Evolutionary conservation across 1,140 invertebrate species (phyloP), one percentile per base, ranked within the genome.

Genomic region (Diorhabda elongata): DNA sequence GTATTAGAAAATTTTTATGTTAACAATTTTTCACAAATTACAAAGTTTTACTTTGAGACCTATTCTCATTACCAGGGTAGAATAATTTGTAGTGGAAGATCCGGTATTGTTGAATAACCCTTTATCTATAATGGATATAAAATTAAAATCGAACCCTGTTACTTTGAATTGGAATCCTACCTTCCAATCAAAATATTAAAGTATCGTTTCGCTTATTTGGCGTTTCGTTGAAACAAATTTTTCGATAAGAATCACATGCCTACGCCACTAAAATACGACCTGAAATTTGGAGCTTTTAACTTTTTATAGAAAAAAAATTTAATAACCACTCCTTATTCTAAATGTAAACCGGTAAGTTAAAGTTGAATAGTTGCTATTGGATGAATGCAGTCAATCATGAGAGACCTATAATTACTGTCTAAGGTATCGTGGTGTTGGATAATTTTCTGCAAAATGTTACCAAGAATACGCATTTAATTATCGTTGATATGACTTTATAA

Each of bases 281-380:
- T 62, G 43, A 62, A 62, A 62, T 62, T 62, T 62, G 61, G 69
- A 65, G 69, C 69, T 66, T 63, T 70, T 70, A 70, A 70, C 69
- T 70, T 70, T 70, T 70, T 70, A 59, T 67, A 70, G 26, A 26
- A 26, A 60, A 70, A 70, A 70, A 70, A 58, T 61, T 66, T 70
- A 70, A 70, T 70, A 70, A 70, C 69, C 69, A 66, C 64, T 70
- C 68, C 68, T 69, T 69, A 69, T 69, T 69, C 60, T 61, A 65
- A 69, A 69, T 69, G 68, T 62, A 64, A 65, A 69, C 68, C 68
- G 68, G 68, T 64, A 62, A 62, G 61, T 44, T 59, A 44, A 62
- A 62, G 61, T 62, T 62, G 61, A 44, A 62, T 62, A n/a, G 42
- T 42, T 62, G 43, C 61, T 42, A 62, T 62, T 62, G 61, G 61